Evolutionary conservation across 2,113 vertebrate genomes (phyloP), one percentile per base, ranked within the genome.

Genomic region (Anser cygnoides): DNA sequence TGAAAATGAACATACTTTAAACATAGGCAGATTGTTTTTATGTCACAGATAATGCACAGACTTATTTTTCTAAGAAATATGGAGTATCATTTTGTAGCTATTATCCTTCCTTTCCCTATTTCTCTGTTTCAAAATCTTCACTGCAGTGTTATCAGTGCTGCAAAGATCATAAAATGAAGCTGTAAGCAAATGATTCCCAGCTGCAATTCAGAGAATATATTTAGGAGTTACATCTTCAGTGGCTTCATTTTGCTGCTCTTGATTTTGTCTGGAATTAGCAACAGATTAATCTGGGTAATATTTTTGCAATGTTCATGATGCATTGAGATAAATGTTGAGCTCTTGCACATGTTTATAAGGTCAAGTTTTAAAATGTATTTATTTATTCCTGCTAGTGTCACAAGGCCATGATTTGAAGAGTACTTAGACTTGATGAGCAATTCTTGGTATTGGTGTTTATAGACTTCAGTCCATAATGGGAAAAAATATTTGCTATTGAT

Each of bases 371-470:
- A 73, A 89, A 75, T 46, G 57, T 84, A 75, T 74, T 52, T 88
- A 93, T 94, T 96, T 97, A 94, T 93, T 95, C 35, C 72, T 86
- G 13, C 57, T 95, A 67, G 68, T 90, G 87, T 90, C 75, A 81
- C 35, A 77, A 84, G 84, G 82, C 65, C 82, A 52, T 52, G 43
- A 65, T 71, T 88, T 94, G 83, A 93, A 89, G 79, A 84, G 57
- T 31, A 43, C 68, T 84, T 67, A 73, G 0, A 78, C 37, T 46
- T 62, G 71, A 67, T 80, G 59, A 92, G 46, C 31, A 81, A 12
- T 84, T 68, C 73, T 87, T 86, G 41, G 28, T 80, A 78, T 35
- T 44, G 41, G 8, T 86, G 83, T 90, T 96, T 93, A 74, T 19
- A 83, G n/a, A 70, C 35, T 87, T 21, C 50, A 80, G 26, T n/a